A percentile compares a stretch with the other conserved stretches of the same genome.
Evolutionary conservation across 2,888 invertebrate species (phyloP).

Genomic region (Cremastinae sp.): DNA sequence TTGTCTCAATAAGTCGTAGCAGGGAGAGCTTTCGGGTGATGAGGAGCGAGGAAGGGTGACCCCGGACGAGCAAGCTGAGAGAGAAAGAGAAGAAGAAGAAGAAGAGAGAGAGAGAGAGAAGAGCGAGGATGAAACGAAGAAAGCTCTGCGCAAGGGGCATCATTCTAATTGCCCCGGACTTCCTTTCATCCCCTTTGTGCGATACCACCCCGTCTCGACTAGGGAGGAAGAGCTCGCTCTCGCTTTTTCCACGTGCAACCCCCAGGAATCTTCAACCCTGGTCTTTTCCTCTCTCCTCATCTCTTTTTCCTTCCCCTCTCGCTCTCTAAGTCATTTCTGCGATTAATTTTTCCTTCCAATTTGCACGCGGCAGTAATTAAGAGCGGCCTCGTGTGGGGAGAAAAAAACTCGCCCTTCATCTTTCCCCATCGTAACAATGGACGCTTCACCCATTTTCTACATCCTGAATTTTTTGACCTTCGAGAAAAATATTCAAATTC

Average conservation of each 20-base stretch:
- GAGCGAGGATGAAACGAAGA: constrained; percentile 53
- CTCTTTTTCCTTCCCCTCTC: constrained; percentile 35
- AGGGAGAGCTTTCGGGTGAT: neutral
- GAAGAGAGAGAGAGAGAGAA: constrained; percentile 31
- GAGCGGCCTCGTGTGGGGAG: constrained; percentile 74
- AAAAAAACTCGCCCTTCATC: constrained; percentile 37
- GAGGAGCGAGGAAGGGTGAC: constrained; percentile 62
- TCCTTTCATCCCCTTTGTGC: constrained; percentile 80
- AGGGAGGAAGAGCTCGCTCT: constrained; percentile 70
- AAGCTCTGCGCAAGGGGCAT: constrained; percentile 75
- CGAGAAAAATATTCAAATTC: no score
- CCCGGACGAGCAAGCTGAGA: constrained; percentile 57
- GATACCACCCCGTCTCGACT: constrained; percentile 64
- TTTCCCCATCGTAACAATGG: constrained; percentile 75
- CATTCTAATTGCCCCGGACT: constrained; percentile 81
- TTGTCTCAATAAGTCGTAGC: no score
- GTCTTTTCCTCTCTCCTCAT: constrained; percentile 33
- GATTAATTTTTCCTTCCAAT: constrained; percentile 81
- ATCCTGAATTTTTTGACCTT: neutral
- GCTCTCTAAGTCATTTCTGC: constrained; percentile 80
- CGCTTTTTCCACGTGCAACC: constrained; percentile 72
- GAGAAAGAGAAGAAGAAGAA: constrained; percentile 55
- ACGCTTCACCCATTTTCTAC: constrained; percentile 39
- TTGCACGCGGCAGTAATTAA: constrained; percentile 81
- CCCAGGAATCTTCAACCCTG: constrained; percentile 51